A percentile compares a stretch with the other conserved stretches of the same genome.
Conservation (phyloP, 23 tunicate species). For the Halocynthia roretzi region DNA sequence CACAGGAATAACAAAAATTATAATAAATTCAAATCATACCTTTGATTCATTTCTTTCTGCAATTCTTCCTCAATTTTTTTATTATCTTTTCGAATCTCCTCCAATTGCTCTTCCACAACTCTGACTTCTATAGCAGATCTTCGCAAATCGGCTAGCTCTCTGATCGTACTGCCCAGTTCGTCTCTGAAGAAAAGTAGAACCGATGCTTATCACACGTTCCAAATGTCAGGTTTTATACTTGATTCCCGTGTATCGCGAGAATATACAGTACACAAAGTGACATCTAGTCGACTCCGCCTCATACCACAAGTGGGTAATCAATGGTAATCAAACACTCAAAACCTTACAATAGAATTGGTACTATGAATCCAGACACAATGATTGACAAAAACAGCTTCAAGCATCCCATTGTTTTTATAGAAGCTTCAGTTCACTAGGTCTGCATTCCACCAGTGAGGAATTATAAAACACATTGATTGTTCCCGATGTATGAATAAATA, state of each 20-base stretch:
- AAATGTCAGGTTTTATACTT: neutral
- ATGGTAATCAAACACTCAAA: slow-evolving; percentile 16
- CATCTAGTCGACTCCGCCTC: slow-evolving; percentile 14
- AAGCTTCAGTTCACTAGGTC: too few relatives aligned
- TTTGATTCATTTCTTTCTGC: neutral
- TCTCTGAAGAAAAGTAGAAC: neutral
- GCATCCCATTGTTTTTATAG: too few relatives aligned
- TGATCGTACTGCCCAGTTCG: neutral
- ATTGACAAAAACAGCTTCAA: neutral
- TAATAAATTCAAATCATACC: neutral
- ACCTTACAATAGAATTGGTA: slow-evolving; percentile 8
- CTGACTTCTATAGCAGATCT: neutral
- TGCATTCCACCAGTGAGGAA: too few relatives aligned
- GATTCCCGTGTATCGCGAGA: neutral
- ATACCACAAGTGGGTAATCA: slow-evolving; percentile 5
- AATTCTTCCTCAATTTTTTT: neutral
- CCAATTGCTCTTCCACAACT: neutral
- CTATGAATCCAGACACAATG: neutral
- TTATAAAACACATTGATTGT: too few relatives aligned
- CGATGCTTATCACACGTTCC: too few relatives aligned
- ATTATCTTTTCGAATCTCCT: neutral
- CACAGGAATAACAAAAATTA: neutral
- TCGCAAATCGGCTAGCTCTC: slow-evolving; percentile 1
- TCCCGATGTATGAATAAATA: too few relatives aligned
- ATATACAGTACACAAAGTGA: neutral